Percentiles rank a stretch among this genome's conserved stretches.
Evolutionary conservation across 2,888 invertebrate genomes (phyloP).

Genomic region (Drosophila tripunctata): DNA sequence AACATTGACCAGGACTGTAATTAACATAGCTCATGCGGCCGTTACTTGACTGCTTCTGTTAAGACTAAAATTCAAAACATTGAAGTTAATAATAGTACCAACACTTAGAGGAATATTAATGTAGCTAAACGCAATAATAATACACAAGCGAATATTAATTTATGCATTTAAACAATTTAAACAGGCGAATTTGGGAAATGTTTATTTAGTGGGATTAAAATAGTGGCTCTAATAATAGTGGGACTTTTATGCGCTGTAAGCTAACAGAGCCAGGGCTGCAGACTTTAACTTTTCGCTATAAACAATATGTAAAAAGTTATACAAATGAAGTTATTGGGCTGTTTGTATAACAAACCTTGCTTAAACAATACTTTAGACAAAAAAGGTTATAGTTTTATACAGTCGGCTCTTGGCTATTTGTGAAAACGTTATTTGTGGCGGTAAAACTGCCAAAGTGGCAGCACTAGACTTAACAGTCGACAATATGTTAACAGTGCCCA

Average conservation of each 20-base stretch:
- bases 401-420: no score
- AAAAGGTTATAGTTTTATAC: background rate
- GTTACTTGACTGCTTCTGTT: background rate
- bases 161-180: background rate
- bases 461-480: conserved; percentile 16
- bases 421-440: background rate
- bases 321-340: background rate
- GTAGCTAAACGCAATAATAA: no score
- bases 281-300: background rate
- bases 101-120: background rate
- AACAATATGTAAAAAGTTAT: background rate
- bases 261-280: conserved; percentile 7
- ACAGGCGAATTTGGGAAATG: background rate
- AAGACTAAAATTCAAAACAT: no score
- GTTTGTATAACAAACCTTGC: background rate
- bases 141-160: no score
- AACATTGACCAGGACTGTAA: background rate
- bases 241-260: conserved; percentile 5
- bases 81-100: background rate
- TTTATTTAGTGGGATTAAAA: no score
- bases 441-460: conserved; percentile 16
- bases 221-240: no score
- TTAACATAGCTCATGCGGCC: background rate
- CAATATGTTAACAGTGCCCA: conserved; percentile 15
- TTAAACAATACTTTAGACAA: background rate